Conservation (phyloP, 2,888 invertebrate species). For the Colostygia pectinataria region DNA sequence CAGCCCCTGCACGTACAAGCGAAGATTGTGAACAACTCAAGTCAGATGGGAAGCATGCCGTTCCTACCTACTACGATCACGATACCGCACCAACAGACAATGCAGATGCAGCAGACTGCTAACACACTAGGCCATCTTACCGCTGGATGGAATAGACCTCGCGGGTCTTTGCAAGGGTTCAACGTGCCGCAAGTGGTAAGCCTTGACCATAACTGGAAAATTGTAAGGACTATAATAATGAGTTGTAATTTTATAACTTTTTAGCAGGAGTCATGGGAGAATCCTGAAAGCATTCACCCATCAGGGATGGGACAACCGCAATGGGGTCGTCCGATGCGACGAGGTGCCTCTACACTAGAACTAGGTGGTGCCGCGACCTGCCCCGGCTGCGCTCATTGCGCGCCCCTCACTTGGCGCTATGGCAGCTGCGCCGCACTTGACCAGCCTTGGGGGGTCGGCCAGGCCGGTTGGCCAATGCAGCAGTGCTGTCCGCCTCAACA, state of each 20-base stretch:
- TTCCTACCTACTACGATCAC: slow-evolving; percentile 57
- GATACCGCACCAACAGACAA: slow-evolving; percentile 41
- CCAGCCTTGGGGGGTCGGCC: slow-evolving; percentile 52
- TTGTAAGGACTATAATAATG: too few relatives aligned
- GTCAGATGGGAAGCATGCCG: slow-evolving; percentile 68
- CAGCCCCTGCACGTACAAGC: slow-evolving; percentile 52
- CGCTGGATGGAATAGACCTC: slow-evolving; percentile 60
- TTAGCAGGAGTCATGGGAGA: slow-evolving; percentile 59
- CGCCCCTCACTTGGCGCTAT: slow-evolving; percentile 64
- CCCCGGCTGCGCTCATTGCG: slow-evolving; percentile 49
- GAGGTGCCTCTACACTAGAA: slow-evolving; percentile 72
- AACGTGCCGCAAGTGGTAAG: slow-evolving; percentile 64
- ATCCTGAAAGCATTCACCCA: slow-evolving; percentile 41
- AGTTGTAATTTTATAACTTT: background rate
- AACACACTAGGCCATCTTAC: slow-evolving; percentile 58
- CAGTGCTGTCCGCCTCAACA: slow-evolving; percentile 49
- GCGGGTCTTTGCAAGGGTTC: slow-evolving; percentile 60
- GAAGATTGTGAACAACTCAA: slow-evolving; percentile 43
- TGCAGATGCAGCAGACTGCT: slow-evolving; percentile 43
- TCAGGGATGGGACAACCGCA: slow-evolving; percentile 12
- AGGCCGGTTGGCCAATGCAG: slow-evolving; percentile 43
- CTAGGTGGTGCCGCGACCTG: slow-evolving; percentile 54
- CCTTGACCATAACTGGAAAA: too few relatives aligned
- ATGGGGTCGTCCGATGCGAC: slow-evolving; percentile 67
- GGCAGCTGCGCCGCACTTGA: slow-evolving; percentile 75